A percentile compares a stretch with the other conserved stretches of the same genome.
These are phyloP conservation scores for Oreotrochilus melanogaster DNA, from an alignment of 2,113 vertebrate genomes.

Conservation along the genomic window DNA sequence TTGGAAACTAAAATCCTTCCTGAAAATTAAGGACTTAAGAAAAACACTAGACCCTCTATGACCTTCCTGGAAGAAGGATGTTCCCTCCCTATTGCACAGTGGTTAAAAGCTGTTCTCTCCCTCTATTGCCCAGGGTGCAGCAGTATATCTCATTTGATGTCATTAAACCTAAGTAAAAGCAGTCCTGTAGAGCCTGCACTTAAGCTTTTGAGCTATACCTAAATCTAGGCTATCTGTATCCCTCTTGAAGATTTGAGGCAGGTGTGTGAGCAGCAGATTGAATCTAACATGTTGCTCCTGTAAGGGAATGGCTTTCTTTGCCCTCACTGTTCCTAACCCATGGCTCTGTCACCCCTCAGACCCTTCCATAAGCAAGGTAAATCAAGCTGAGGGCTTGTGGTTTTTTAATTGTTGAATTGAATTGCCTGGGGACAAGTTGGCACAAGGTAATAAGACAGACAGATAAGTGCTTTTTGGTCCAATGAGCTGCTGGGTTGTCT, in stretches of 20 bases:
- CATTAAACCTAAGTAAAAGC: neutral
- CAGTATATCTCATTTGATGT: neutral
- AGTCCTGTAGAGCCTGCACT: neutral
- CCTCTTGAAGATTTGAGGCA: neutral
- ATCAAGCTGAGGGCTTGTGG: rapidly evolving
- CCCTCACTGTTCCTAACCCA: neutral
- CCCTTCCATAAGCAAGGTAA: neutral
- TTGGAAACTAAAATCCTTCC: neutral
- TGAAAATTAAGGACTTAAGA: neutral
- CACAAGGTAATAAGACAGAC: neutral
- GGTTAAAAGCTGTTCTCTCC: neutral
- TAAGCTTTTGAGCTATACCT: too few species aligned
- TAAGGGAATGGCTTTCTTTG: neutral
- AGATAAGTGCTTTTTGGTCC: neutral
- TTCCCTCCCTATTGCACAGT: neutral
- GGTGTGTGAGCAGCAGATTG: neutral
- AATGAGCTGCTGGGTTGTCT: neutral
- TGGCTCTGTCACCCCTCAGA: neutral
- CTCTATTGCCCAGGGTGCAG: neutral
- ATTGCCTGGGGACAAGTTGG: neutral
- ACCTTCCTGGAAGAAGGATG: neutral
- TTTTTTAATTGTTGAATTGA: neutral
- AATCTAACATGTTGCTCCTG: neutral
- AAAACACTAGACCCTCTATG: rapidly evolving
- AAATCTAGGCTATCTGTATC: neutral